Percentiles rank a stretch among this genome's conserved stretches.
These are phyloP conservation scores for Thalassophryne amazonica DNA, from an alignment of 2,797 vertebrate species.

Conservation along the genomic window DNA sequence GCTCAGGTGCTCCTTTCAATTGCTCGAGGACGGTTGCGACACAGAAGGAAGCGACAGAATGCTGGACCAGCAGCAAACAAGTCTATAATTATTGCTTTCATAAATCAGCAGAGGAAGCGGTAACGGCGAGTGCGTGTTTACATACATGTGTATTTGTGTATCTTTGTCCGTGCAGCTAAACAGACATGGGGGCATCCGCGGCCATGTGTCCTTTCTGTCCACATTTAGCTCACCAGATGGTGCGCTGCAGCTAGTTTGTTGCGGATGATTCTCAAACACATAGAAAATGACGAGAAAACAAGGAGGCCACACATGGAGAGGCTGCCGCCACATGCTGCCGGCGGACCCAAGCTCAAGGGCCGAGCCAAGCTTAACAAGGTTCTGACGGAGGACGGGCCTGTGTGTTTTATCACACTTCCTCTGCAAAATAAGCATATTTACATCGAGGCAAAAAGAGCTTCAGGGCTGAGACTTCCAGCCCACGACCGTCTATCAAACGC, in stretches of 20 bases:
- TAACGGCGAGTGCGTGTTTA: slow-evolving; percentile 32
- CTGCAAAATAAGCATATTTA: slow-evolving; percentile 44
- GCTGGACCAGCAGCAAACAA: slow-evolving; percentile 21
- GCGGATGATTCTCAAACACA: slow-evolving; percentile 76
- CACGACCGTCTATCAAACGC: slow-evolving; percentile 41
- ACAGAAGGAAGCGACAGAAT: slow-evolving; percentile 39
- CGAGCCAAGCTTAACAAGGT: slow-evolving; percentile 39
- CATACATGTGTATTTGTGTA: slow-evolving; percentile 22
- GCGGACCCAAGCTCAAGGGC: slow-evolving; percentile 54
- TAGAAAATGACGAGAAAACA: slow-evolving; percentile 78
- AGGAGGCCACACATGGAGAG: slow-evolving; percentile 76
- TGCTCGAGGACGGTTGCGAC: slow-evolving; percentile 42
- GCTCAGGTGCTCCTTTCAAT: slow-evolving; percentile 67
- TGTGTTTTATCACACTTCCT: slow-evolving; percentile 48
- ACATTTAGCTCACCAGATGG: slow-evolving; percentile 46
- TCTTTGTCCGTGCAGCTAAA: slow-evolving; percentile 30
- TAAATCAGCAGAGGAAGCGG: slow-evolving; percentile 30
- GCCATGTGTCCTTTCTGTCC: slow-evolving; percentile 39
- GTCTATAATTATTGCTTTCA: slow-evolving; percentile 41
- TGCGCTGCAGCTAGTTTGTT: slow-evolving; percentile 68
- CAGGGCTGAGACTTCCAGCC: slow-evolving; percentile 18
- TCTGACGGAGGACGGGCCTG: slow-evolving; percentile 21
- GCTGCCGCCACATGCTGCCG: slow-evolving; percentile 55
- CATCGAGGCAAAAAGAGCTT: slow-evolving; percentile 29
- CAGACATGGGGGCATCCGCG: slow-evolving; percentile 30